phyloP scores from a whole-genome alignment of 1,140 invertebrate genomes.

The Trichomalopsis sarcophagae region DNA sequence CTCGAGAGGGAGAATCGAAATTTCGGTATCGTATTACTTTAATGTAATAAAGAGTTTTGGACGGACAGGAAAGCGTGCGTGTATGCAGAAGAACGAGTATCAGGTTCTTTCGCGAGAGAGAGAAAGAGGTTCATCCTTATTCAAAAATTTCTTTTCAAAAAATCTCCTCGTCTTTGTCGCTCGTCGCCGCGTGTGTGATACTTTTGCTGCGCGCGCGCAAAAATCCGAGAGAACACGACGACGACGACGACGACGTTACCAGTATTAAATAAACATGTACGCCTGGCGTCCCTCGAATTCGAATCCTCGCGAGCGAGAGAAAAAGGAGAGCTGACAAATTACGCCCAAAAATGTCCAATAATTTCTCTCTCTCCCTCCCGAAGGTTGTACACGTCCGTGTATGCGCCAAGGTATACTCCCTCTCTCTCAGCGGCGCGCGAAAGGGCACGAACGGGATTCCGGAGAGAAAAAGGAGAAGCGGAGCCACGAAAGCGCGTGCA shows the following conservation, averaged over 20 bases:
- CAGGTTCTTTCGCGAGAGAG: not conserved
- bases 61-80: no score
- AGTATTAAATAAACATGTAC: no score
- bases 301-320: not conserved
- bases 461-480: conserved; percentile 18
- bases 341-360: conserved; percentile 1
- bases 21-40: not conserved
- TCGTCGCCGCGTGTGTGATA: not conserved
- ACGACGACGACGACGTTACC: no score
- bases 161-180: no score
- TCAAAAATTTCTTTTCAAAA: no score
- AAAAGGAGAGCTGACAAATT: conserved; percentile 21
- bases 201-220: no score
- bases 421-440: not conserved
- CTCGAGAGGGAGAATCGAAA: not conserved
- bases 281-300: not conserved
- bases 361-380: conserved; percentile 2
- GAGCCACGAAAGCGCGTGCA: conserved; percentile 39
- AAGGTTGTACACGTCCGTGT: not conserved
- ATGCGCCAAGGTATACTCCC: not conserved
- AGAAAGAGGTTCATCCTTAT: not conserved
- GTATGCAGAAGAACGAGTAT: no score
- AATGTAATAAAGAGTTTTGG: not conserved
- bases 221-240: no score
- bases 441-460: conserved; percentile 42